Conservation (phyloP, 2,113 vertebrate genomes). For the Gymnocephalus cernua region DNA sequence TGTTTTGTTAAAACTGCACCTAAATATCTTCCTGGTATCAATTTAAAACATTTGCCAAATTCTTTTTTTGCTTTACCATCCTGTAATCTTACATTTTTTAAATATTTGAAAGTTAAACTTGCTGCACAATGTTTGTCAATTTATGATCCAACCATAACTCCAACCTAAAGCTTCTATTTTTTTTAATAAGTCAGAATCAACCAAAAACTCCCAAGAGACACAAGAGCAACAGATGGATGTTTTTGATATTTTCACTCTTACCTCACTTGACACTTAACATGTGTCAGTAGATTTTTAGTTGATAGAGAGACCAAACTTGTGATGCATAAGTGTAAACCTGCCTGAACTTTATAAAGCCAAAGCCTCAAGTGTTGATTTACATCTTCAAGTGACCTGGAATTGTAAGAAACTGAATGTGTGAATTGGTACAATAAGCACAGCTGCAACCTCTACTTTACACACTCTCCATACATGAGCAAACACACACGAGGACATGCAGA, state of each 20-base stretch:
- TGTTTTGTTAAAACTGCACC: constrained; percentile 14
- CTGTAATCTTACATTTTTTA: background rate
- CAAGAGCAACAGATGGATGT: background rate
- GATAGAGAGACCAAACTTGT: background rate
- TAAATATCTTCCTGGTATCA: background rate
- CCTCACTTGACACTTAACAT: background rate
- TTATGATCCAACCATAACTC: background rate
- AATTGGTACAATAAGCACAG: background rate
- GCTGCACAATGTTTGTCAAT: background rate
- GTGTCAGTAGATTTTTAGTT: background rate
- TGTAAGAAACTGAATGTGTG: background rate
- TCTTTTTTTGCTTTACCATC: background rate
- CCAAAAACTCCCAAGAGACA: background rate
- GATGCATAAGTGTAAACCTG: background rate
- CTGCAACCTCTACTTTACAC: background rate
- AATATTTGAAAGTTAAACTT: background rate
- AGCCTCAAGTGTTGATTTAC: background rate
- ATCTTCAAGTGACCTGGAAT: background rate
- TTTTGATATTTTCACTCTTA: background rate
- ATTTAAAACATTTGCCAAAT: background rate
- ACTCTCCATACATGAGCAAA: background rate
- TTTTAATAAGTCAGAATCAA: background rate
- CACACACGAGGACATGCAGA: background rate
- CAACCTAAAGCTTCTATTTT: background rate
- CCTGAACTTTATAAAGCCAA: background rate